Conservation (phyloP, 2,797 vertebrate genomes). For the Ceryle rudis region DNA sequence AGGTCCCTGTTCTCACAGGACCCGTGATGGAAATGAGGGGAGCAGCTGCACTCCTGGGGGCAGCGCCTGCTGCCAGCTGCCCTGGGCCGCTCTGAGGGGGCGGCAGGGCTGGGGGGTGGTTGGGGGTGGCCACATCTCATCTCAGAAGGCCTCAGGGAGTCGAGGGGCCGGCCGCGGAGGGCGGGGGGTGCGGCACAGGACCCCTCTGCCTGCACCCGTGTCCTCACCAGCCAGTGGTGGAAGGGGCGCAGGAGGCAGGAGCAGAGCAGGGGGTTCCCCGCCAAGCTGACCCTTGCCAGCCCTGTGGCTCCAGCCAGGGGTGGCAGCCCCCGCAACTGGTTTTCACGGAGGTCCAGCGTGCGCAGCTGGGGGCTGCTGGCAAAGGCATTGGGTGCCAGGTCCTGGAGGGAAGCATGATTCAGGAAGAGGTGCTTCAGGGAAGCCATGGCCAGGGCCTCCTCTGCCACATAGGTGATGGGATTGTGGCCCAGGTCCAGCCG, state of each 20-base stretch:
- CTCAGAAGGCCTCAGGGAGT: conserved; percentile 80
- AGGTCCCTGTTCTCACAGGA: conserved; percentile 86
- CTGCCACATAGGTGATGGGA: conserved; percentile 89
- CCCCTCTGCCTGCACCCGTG: conserved; percentile 81
- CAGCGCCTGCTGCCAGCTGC: conserved; percentile 47
- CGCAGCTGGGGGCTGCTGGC: conserved; percentile 83
- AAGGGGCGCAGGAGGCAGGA: conserved; percentile 89
- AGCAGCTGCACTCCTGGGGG: conserved; percentile 85
- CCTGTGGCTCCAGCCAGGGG: conserved; percentile 82
- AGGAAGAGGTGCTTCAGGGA: conserved; percentile 89
- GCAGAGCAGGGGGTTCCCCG: conserved; percentile 89
- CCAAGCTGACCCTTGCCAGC: conserved; percentile 84
- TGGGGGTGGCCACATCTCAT: conserved; percentile 83
- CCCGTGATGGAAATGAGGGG: conserved; percentile 81
- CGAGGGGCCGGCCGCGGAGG: conserved; percentile 85
- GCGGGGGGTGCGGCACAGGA: conserved; percentile 82
- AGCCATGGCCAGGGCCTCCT: conserved; percentile 86
- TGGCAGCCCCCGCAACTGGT: conserved; percentile 88
- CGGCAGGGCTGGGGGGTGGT: background rate
- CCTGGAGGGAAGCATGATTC: conserved; percentile 91
- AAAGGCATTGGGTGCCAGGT: conserved; percentile 84
- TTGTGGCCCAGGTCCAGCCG: conserved; percentile 91
- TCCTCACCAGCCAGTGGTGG: conserved; percentile 83
- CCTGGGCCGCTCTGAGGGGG: background rate
- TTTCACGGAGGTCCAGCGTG: conserved; percentile 87